Conservation (phyloP, 37 sponge, comb jelly and placozoan species). For the Cladorhizidae sp. region DNA sequence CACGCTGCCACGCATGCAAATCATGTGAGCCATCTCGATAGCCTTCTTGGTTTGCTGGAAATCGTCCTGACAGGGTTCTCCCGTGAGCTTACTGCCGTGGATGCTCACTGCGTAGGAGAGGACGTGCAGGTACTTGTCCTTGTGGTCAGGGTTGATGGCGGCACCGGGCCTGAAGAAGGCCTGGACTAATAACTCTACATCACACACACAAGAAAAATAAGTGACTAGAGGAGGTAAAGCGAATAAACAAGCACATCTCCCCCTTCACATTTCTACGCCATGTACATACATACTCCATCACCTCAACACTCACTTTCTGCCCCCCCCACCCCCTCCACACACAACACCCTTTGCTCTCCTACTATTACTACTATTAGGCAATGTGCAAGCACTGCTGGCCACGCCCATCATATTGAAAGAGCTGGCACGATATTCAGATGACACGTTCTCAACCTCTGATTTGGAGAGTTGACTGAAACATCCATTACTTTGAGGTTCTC, state of each 20-base stretch:
- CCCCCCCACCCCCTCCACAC: too few species aligned
- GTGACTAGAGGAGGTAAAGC: background rate
- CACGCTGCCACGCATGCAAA: slow-evolving; percentile 65
- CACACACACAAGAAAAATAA: background rate
- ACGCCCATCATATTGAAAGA: too few species aligned
- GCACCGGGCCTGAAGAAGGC: slow-evolving; percentile 84
- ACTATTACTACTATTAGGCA: too few species aligned
- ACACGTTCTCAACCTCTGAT: too few species aligned
- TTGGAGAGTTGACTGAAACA: too few species aligned
- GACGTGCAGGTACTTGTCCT: slow-evolving; percentile 87
- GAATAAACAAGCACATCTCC: background rate
- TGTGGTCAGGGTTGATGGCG: slow-evolving; percentile 83
- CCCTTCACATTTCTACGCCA: background rate
- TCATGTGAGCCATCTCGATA: slow-evolving; percentile 70
- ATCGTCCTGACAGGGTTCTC: slow-evolving; percentile 36
- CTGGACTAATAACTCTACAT: slow-evolving; percentile 82
- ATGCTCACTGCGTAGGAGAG: slow-evolving; percentile 90
- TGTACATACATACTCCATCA: background rate
- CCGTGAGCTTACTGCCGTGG: slow-evolving; percentile 26
- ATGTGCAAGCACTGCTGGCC: too few species aligned
- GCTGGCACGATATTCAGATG: too few species aligned
- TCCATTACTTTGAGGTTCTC: too few species aligned
- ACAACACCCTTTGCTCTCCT: too few species aligned
- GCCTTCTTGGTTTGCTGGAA: slow-evolving; percentile 74
- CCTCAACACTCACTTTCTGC: background rate